These are phyloP conservation scores for Leptosomus discolor DNA, from an alignment of 2,113 vertebrate species.

Conservation along the genomic window DNA sequence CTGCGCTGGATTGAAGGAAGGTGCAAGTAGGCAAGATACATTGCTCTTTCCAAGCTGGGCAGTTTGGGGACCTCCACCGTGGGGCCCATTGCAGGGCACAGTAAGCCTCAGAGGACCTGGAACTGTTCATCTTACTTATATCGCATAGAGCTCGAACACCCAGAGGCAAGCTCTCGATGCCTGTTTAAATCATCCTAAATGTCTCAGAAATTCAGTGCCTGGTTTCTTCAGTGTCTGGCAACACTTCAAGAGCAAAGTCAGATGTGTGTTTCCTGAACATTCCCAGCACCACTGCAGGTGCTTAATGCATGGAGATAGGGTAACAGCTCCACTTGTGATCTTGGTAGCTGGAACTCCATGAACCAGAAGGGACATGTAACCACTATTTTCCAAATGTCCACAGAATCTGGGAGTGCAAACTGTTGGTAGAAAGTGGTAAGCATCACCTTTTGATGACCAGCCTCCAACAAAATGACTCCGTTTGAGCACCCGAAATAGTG, in stretches of 20 bases:
- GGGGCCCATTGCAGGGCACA: not conserved
- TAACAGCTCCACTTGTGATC: not conserved
- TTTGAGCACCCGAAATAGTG: not conserved
- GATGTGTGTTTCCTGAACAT: not conserved
- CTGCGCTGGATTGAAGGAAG: not conserved
- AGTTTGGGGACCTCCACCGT: not conserved
- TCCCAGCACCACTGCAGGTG: not conserved
- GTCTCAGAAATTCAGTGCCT: not conserved
- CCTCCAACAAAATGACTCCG: not conserved
- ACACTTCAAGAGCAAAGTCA: not conserved
- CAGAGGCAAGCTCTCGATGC: not conserved
- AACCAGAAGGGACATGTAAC: not conserved
- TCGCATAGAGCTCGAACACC: not conserved
- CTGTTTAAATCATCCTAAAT: not conserved
- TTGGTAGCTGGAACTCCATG: rapidly evolving
- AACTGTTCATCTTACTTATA: not conserved
- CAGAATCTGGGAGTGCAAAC: not conserved
- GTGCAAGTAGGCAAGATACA: not conserved
- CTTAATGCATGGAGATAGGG: not conserved
- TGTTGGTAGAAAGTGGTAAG: not conserved
- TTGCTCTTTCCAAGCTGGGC: not conserved
- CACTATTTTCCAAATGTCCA: not conserved
- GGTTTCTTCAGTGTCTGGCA: not conserved
- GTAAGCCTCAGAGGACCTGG: not conserved
- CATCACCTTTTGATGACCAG: not conserved